phyloP scores from a whole-genome alignment of 2,113 vertebrate species.

The Hippocampus mohnikei region DNA sequence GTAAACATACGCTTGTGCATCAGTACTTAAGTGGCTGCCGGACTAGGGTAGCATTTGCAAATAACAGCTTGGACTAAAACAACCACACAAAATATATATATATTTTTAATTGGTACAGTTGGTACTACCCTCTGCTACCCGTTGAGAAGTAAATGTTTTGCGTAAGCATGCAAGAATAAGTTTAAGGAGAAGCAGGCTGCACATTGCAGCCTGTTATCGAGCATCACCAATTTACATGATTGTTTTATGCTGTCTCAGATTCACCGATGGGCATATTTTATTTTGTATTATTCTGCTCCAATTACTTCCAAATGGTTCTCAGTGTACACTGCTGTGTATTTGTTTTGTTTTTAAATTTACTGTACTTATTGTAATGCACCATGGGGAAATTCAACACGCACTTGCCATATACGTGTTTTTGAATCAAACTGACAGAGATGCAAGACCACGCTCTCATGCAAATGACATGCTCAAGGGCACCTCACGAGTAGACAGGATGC shows the following conservation, averaged over 20 bases:
- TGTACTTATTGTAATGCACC: background rate
- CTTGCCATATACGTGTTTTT: background rate
- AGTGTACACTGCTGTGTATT: background rate
- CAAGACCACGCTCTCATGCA: background rate
- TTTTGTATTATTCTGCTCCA: background rate
- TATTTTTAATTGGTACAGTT: background rate
- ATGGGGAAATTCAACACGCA: background rate
- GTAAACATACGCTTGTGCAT: background rate
- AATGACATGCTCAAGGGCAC: background rate
- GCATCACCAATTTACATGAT: background rate
- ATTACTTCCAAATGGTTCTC: background rate
- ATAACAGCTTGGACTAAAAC: background rate
- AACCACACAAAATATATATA: background rate
- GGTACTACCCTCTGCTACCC: background rate
- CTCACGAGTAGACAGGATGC: background rate
- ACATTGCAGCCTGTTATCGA: no score
- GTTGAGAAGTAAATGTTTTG: background rate
- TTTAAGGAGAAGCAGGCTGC: background rate
- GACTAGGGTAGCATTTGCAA: background rate
- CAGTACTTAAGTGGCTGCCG: background rate
- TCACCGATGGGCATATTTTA: background rate
- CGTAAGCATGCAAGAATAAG: no score
- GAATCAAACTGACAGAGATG: background rate
- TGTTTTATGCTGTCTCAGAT: background rate
- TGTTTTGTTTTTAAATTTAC: background rate